phyloP scores from a whole-genome alignment of 2,797 vertebrate species.

The Peromyscus melanophrys region DNA sequence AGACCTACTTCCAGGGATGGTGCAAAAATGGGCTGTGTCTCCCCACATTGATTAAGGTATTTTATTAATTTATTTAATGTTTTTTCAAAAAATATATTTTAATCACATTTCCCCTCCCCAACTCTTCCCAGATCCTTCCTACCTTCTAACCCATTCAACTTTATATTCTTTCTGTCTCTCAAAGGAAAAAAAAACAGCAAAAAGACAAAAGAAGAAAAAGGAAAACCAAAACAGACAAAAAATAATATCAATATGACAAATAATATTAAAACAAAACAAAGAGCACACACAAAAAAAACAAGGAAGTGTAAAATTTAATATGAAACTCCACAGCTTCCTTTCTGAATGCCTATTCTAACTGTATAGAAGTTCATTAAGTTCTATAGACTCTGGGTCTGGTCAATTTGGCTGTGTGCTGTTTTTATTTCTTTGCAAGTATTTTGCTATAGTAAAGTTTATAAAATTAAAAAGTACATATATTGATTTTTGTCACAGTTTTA shows the following conservation, averaged over 20 bases:
- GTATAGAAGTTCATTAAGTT: neutral
- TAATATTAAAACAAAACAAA: neutral
- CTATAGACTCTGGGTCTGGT: neutral
- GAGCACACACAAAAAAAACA: neutral
- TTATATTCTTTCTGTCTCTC: neutral
- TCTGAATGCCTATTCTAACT: neutral
- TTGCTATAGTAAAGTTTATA: neutral
- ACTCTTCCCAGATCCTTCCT: neutral
- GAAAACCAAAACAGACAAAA: neutral
- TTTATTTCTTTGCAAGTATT: neutral
- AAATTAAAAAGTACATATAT: too few relatives aligned
- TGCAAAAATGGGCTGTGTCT: too few relatives aligned
- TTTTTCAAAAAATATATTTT: neutral
- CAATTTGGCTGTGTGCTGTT: neutral
- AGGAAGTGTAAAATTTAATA: neutral
- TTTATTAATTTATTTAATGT: neutral
- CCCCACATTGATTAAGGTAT: neutral
- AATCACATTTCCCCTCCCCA: neutral
- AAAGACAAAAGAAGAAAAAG: neutral
- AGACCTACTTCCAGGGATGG: neutral
- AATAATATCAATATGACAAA: neutral
- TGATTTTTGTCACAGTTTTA: constrained; percentile 33
- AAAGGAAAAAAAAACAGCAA: neutral
- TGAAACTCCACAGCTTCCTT: neutral
- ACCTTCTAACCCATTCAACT: neutral